Evolutionary conservation across 2,888 invertebrate genomes (phyloP).

Genomic region (Megalurothrips usitatus): DNA sequence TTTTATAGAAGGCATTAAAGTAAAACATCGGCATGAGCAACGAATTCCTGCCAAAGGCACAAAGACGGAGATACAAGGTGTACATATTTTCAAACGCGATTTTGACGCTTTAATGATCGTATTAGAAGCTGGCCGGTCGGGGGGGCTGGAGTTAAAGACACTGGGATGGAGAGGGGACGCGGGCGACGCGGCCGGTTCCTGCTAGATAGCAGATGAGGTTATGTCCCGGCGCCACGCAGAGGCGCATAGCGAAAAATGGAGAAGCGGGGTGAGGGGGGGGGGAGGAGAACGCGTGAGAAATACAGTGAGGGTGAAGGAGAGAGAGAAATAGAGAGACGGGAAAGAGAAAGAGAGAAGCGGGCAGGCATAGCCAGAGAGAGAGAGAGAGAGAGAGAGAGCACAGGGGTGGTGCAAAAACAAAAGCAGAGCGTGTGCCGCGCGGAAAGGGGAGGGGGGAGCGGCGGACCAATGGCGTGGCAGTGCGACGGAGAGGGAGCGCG

Average conservation of each 20-base stretch:
- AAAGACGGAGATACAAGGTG: too few relatives aligned
- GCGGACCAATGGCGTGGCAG: conserved; percentile 6
- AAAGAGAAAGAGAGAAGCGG: neutral
- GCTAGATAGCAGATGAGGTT: conserved; percentile 19
- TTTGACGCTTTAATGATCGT: too few relatives aligned
- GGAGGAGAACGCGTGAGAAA: neutral
- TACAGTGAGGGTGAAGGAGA: neutral
- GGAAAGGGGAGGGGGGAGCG: neutral
- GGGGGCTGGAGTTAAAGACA: too few relatives aligned
- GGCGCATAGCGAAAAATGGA: neutral
- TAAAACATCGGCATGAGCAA: too few relatives aligned
- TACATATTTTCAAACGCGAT: too few relatives aligned
- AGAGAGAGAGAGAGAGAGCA: neutral
- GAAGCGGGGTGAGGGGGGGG: neutral
- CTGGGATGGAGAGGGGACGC: neutral
- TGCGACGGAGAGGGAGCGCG: neutral
- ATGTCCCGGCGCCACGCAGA: neutral
- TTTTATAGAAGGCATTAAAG: too few relatives aligned
- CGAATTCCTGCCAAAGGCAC: too few relatives aligned
- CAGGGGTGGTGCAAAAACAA: neutral
- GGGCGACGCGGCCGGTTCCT: neutral
- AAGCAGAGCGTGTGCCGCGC: neutral
- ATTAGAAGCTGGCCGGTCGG: too few relatives aligned
- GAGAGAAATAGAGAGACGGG: too few relatives aligned
- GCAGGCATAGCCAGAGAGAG: neutral